Evolutionary conservation across 2,797 vertebrate genomes (phyloP).

Genomic region (Eupleurogrammus muticus): DNA sequence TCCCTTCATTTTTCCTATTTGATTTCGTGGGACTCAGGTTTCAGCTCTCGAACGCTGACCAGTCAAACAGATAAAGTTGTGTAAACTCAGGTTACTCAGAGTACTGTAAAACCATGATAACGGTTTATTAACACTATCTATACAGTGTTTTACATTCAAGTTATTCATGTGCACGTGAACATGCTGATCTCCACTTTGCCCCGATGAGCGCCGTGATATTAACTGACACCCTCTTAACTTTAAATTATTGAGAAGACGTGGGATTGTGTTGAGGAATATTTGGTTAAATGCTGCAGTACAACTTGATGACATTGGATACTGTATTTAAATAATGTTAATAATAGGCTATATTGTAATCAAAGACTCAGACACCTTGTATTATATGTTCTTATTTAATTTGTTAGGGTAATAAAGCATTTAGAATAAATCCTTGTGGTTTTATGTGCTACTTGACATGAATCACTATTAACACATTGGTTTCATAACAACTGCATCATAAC

Average conservation of each 20-base stretch:
- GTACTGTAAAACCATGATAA: background rate
- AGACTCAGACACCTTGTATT: constrained; percentile 81
- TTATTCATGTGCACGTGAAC: constrained; percentile 45
- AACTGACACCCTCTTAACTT: constrained; percentile 36
- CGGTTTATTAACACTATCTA: constrained; percentile 24
- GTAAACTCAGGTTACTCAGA: background rate
- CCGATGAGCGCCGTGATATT: too few species aligned
- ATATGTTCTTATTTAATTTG: constrained; percentile 89
- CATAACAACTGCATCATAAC: background rate
- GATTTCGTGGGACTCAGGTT: background rate
- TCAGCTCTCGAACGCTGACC: background rate
- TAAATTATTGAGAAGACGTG: constrained; percentile 45
- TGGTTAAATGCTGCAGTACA: constrained; percentile 71
- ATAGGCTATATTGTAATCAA: constrained; percentile 86
- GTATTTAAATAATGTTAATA: constrained; percentile 88
- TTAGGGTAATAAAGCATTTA: constrained; percentile 86
- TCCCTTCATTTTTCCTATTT: background rate
- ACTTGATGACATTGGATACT: constrained; percentile 77
- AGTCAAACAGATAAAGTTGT: background rate
- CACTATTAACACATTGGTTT: background rate
- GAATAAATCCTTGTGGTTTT: constrained; percentile 60
- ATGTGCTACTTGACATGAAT: constrained; percentile 1
- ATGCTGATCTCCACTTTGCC: constrained; percentile 36
- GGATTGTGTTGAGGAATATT: constrained; percentile 51
- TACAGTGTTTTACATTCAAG: constrained; percentile 1